Evolutionary conservation across 2,113 vertebrate species (phyloP), one percentile per base, ranked within the genome.

Genomic region (Halcyon senegalensis): DNA sequence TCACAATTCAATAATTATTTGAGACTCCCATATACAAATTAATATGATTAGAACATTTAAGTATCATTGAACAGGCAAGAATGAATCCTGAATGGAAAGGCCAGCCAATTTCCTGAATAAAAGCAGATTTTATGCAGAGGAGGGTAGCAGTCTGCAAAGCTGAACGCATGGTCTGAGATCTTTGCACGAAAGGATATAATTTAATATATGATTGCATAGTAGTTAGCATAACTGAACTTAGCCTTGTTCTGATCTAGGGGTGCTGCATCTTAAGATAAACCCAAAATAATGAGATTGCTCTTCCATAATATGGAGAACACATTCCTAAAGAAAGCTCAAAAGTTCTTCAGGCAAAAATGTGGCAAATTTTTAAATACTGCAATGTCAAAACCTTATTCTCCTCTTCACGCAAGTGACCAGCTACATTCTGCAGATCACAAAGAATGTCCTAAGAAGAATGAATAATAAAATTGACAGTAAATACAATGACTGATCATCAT

Each of bases 1-100:
- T 0, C 93, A 83, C 66, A 96, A 87, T 95, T 80, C 87, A 96
- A 67, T 93, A 96, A 94, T 30, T 96, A 69, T 68, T 79, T 16
- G 94, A 78, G 39, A 73, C 63, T 90, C 35, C 25, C 35, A 84
- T 55, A 90, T 85, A 94, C 25, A 81, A 85, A 51, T 75, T 82
- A 73, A 53, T 72, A 59, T 28, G n/a, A 94, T 9, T 31, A 74
- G 95, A 94, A 73, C 35, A 82, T 87, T 64, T 74, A 60, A 90
- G 53, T 67, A 39, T 31, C 56, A 60, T 4, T 43, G 67, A 83
- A 53, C 5, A 82, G 64, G 30, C 28, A 87, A 68, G 41, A 83
- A 88, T 44, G 9, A 83, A 79, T 88, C 14, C 35, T 0, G 0
- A 67, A 84, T 20, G 25, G 56, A 82, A 83, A 89, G 37, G 81